Conservation (phyloP, 2,888 invertebrate genomes). For the Himalopsyche kuldschensis region DNA sequence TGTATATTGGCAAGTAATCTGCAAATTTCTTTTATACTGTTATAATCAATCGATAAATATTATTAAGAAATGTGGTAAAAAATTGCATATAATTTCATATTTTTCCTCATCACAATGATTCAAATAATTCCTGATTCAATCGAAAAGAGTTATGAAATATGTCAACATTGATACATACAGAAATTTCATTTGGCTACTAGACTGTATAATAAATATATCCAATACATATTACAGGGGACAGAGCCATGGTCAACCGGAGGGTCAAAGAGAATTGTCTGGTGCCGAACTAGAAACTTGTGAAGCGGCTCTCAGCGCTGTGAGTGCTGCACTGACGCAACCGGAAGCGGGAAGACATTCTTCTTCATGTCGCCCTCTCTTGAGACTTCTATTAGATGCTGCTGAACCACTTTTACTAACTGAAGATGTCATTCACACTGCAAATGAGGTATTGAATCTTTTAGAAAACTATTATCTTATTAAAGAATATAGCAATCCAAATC, state of each 20-base stretch:
- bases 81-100: background rate
- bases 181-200: background rate
- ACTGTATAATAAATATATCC: background rate
- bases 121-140: background rate
- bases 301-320: constrained; percentile 50
- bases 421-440: constrained; percentile 52
- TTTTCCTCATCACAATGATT: background rate
- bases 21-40: background rate
- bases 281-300: constrained; percentile 54
- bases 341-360: constrained; percentile 45
- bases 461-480: background rate
- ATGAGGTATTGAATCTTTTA: constrained; percentile 46
- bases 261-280: constrained; percentile 47
- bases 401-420: constrained; percentile 50
- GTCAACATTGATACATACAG: background rate
- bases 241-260: background rate
- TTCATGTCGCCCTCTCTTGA: constrained; percentile 48
- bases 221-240: constrained; percentile 23
- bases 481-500: background rate
- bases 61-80: background rate
- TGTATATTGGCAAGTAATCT: constrained; percentile 30
- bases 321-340: constrained; percentile 50
- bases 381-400: constrained; percentile 49
- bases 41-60: too few species aligned
- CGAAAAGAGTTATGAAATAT: background rate